Base-by-base conservation (phyloP, 1,140 invertebrate species). In the Saccostrea glomerata region DNA sequence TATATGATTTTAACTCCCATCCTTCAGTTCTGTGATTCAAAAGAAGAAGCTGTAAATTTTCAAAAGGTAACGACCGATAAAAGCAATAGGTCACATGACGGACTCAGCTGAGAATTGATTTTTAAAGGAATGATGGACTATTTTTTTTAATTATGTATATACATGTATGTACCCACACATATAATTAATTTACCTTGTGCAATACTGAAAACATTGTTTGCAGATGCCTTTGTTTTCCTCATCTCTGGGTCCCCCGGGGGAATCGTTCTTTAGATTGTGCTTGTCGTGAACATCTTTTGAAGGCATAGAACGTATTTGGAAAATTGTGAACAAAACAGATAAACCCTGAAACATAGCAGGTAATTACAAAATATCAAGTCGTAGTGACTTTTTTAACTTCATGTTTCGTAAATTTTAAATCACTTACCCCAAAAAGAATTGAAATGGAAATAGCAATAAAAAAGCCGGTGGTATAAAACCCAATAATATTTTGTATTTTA, bases 381-480 rank as follows among this genome's bases (percentile, higher is more conserved):
- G 47, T 47, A 47, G 47, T 47, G 5, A 47, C 47, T n/a, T 6
- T 47, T 47, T 47, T 47, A 47, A 47, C 47, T 47, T 47, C 47
- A 47, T 47, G 47, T 2, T 47, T 47, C 6, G 0, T n/a, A 47
- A 47, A 7, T 1, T 47, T 47, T 2, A 7, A 47, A 47, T 47
- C 47, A 63, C 58, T 63, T 36, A 73, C 70, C 70, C 25, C 70
- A 17, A 30, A 36, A 30, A 30, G 5, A 30, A 73, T 73, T 25
- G 25, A 73, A 3, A 73, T 73, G 13, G 70, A 30, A 11, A 36
- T 30, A 5, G 70, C 30, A 36, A 73, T 36, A 30, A 73, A 36
- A 73, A 73, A 73, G 13, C 70, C 70, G 25, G 70, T 73, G 23
- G 70, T 73, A 36, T 73, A 73, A 73, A 73, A 30, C 25, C 13